A percentile compares a stretch with the other conserved stretches of the same genome.
These are phyloP conservation scores for Anguilla marmorata DNA, from an alignment of 2,797 vertebrate species.

Conservation along the genomic window DNA sequence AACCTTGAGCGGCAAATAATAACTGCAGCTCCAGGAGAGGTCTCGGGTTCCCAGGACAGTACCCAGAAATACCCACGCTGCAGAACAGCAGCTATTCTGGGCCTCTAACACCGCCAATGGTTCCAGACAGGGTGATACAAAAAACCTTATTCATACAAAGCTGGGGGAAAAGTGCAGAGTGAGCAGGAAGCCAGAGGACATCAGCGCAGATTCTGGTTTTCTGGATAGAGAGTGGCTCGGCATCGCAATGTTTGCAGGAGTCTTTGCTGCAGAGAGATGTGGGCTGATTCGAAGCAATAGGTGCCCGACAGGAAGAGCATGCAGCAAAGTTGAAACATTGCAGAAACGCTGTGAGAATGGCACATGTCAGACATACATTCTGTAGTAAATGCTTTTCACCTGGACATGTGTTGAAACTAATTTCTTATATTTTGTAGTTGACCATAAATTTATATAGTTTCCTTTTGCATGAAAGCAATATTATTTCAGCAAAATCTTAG, in stretches of 20 bases:
- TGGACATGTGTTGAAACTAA: neutral
- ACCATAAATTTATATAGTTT: neutral
- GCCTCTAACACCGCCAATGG: constrained; percentile 24
- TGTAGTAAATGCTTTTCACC: neutral
- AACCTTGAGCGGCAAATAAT: constrained; percentile 28
- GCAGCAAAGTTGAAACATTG: neutral
- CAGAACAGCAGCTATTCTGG: constrained; percentile 36
- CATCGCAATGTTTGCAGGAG: neutral
- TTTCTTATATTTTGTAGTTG: neutral
- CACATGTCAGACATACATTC: neutral
- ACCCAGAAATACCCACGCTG: constrained; percentile 41
- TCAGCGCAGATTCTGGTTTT: neutral
- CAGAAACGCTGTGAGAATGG: neutral
- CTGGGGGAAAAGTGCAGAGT: constrained; percentile 30
- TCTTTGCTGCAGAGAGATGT: neutral
- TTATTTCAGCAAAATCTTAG: neutral
- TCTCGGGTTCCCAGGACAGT: constrained; percentile 38
- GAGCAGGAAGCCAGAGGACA: constrained; percentile 9
- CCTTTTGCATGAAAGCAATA: neutral
- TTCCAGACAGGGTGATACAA: constrained; percentile 18
- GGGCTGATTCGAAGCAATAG: neutral
- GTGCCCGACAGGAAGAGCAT: neutral
- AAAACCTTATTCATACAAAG: constrained; percentile 30
- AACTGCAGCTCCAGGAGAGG: neutral
- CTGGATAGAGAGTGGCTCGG: neutral